Evolutionary conservation across 2,888 invertebrate genomes (phyloP).

Genomic region (Diploptera punctata): DNA sequence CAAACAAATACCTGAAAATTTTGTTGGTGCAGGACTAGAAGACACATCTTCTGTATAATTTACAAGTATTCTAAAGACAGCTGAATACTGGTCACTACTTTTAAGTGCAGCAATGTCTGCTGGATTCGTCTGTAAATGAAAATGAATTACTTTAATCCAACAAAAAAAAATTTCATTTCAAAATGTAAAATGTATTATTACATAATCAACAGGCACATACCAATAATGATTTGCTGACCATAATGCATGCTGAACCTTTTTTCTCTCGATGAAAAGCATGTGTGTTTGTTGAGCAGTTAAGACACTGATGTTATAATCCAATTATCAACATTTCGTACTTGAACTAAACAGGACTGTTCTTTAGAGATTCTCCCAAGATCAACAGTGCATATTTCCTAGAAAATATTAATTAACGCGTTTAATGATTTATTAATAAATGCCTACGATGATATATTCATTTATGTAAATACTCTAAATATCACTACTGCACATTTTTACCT

Average conservation of each 20-base stretch:
- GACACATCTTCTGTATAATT: constrained; percentile 59
- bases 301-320: constrained; percentile 69
- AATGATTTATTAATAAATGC: no score
- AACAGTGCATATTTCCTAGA: constrained; percentile 62
- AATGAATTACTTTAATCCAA: no score
- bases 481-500: constrained; percentile 61
- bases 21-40: constrained; percentile 48
- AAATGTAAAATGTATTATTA: no score
- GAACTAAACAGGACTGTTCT: constrained; percentile 64
- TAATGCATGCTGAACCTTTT: constrained; percentile 59
- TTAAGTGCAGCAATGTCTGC: constrained; percentile 67
- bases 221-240: constrained; percentile 64
- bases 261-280: constrained; percentile 68
- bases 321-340: constrained; percentile 62
- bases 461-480: not conserved
- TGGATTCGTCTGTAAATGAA: constrained; percentile 61
- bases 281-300: constrained; percentile 68
- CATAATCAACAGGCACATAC: constrained; percentile 55
- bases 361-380: constrained; percentile 61
- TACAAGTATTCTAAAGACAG: constrained; percentile 73
- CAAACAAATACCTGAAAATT: constrained; percentile 51
- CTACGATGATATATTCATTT: no score
- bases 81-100: constrained; percentile 70
- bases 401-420: constrained; percentile 41
- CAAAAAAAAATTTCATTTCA: no score